Percentiles rank a stretch among this genome's conserved stretches.
Evolutionary conservation across 1,140 invertebrate genomes (phyloP).

Genomic region (Microplitis demolitor): DNA sequence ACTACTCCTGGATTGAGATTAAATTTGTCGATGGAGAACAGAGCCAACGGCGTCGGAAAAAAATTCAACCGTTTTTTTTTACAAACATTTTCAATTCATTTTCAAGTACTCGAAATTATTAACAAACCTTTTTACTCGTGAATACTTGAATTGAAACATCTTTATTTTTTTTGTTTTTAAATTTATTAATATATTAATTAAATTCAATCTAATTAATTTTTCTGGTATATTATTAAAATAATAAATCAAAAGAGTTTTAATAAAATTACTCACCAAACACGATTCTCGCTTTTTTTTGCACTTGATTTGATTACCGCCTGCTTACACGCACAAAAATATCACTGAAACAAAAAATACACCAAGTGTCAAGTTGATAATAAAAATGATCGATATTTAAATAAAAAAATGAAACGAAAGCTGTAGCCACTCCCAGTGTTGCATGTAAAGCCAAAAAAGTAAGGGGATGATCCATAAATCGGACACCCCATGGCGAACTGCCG

Average conservation of each 20-base stretch:
- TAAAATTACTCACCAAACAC: too few species aligned
- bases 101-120: background rate
- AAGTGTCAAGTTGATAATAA: background rate
- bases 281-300: too few species aligned
- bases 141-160: background rate
- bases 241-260: too few species aligned
- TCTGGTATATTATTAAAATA: too few species aligned
- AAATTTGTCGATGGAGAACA: slow-evolving; percentile 23
- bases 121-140: background rate
- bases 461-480: slow-evolving; percentile 45
- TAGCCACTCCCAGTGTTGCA: slow-evolving; percentile 35
- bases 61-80: slow-evolving; percentile 3
- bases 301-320: too few species aligned
- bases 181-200: too few species aligned
- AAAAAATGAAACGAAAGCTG: background rate
- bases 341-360: background rate
- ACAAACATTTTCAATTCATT: slow-evolving; percentile 1
- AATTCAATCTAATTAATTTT: too few species aligned
- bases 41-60: background rate
- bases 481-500: slow-evolving; percentile 53
- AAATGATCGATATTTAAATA: background rate
- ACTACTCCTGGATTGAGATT: slow-evolving; percentile 19
- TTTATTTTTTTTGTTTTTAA: too few species aligned
- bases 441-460: slow-evolving; percentile 43
- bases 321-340: too few species aligned